Base-by-base conservation (phyloP, 1,140 invertebrate species). In the Trypoxylus dichotomus region DNA sequence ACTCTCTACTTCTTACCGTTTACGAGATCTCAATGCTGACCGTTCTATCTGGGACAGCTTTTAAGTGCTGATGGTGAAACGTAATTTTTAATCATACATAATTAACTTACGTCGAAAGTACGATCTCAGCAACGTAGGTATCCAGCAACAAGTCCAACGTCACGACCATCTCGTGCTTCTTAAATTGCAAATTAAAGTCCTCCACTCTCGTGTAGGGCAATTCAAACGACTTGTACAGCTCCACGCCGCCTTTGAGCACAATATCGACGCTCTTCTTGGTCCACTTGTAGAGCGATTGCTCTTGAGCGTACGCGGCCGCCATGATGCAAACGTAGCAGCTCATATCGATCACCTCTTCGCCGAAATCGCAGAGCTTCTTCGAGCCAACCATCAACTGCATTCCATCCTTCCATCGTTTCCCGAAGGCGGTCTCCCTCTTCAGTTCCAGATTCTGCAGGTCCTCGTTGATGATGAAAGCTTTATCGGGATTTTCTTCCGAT, bases 241-340 rank as follows among this genome's bases (percentile, higher is more conserved):
- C 87, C 63, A 85, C 82, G 1, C 87, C 88, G 3, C 87, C 86
- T 41, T 87, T 86, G 1, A 89, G 80, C 0, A 88, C 83, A 75
- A 89, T 89, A 78, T 88, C 86, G 0, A 90, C 85, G 6, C 89
- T 86, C 0, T 86, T 86, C 2, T 76, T 21, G 0, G 86, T 86
- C 89, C 89, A 90, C 0, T 88, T 86, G 25, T 85, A 84, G 0
- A 89, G 83, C 0, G 83, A 77, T 75, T 89, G 89, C 75, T 90
- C 89, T 80, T 88, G 87, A 1, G 88, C 88, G 1, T 88, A 88
- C 0, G 88, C 87, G 13, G 87, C 84, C 3, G 88, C 88, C 87
- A 89, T 89, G n/a, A 89, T 87, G 3, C 87, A 87, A 0, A 86
- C 84, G 79, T 89, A 90, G 0, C 88, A 89, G 1, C 89, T 83